phyloP scores from a whole-genome alignment of 2,888 invertebrate species.

The Hoplodrina ambigua region DNA sequence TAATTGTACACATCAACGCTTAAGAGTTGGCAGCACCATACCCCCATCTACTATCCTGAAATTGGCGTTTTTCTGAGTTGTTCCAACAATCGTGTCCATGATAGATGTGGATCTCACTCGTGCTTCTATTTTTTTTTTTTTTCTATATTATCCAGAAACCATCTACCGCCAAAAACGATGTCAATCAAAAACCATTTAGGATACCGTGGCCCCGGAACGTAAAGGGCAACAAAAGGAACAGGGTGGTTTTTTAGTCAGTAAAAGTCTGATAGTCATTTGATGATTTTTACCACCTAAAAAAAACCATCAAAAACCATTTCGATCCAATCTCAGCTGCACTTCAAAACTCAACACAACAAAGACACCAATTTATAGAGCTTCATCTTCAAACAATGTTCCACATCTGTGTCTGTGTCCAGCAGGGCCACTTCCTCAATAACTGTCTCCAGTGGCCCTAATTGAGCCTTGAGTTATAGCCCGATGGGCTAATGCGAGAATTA shows the following conservation, averaged over 20 bases:
- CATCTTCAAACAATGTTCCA: conserved; percentile 62
- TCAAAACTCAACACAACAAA: conserved; percentile 26
- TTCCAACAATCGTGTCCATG: no score
- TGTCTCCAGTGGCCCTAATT: conserved; percentile 74
- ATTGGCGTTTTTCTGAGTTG: no score
- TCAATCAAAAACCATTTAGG: background rate
- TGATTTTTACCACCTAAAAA: background rate
- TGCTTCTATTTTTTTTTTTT: no score
- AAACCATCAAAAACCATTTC: background rate
- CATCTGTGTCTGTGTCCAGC: conserved; percentile 59
- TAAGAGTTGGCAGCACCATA: no score
- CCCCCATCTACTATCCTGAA: no score
- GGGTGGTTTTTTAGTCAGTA: no score
- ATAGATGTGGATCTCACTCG: no score
- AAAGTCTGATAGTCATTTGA: no score
- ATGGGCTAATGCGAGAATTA: conserved; percentile 44
- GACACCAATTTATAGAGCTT: conserved; percentile 29
- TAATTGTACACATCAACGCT: no score
- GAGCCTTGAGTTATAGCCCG: conserved; percentile 67
- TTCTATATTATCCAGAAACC: background rate
- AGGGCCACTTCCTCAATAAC: conserved; percentile 75
- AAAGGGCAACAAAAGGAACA: no score
- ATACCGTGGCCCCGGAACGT: no score
- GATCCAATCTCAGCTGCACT: background rate
- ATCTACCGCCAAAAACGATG: background rate